Evolutionary conservation across 2,113 vertebrate species (phyloP).

Genomic region (Pluvianellus socialis): DNA sequence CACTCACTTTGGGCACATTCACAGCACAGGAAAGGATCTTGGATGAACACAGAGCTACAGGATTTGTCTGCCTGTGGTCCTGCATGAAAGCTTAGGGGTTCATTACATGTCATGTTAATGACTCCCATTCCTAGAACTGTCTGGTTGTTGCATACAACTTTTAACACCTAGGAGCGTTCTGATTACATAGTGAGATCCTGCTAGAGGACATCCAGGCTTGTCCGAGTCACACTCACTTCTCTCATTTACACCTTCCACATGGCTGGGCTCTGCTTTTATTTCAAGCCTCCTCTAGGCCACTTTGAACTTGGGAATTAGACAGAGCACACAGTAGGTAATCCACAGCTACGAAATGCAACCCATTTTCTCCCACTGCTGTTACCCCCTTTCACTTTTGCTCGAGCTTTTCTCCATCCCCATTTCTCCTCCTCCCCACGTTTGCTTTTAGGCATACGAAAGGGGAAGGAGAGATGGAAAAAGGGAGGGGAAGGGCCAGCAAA

Average conservation of each 20-base stretch:
- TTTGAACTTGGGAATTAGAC: background rate
- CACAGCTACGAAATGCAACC: background rate
- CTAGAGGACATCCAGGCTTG: background rate
- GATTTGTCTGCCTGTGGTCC: background rate
- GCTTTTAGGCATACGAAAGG: background rate
- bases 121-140: background rate
- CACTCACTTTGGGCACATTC: background rate
- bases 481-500: background rate
- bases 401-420: background rate
- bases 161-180: background rate
- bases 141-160: background rate
- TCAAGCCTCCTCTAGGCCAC: background rate
- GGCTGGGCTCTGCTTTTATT: background rate
- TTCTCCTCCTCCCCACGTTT: background rate
- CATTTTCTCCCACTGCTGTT: background rate
- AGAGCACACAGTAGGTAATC: background rate
- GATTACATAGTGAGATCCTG: background rate
- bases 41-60: background rate
- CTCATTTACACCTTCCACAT: background rate
- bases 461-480: background rate
- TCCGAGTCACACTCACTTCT: background rate
- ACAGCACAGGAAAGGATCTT: background rate
- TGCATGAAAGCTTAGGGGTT: background rate
- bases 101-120: background rate
- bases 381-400: background rate